phyloP scores from a whole-genome alignment of 1,140 invertebrate genomes.

The Ceratina australensis region DNA sequence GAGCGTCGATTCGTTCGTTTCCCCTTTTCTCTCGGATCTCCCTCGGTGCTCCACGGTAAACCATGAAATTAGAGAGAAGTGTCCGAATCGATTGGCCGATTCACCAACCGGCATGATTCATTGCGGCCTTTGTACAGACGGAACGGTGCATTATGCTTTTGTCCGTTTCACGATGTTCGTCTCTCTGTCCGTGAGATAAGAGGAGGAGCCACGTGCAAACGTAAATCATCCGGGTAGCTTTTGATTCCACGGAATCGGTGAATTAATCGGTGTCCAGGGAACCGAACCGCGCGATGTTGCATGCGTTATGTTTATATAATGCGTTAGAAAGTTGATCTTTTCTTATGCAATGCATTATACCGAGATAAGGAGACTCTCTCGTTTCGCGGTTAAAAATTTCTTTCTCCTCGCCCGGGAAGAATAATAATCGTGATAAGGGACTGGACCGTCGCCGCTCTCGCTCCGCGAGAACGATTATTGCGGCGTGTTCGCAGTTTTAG shows the following conservation, averaged over 20 bases:
- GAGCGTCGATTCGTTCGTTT: neutral
- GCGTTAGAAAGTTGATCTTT: conserved; percentile 28
- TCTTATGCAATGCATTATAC: conserved; percentile 27
- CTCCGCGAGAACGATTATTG: neutral
- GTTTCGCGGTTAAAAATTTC: neutral
- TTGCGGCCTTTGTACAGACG: conserved; percentile 21
- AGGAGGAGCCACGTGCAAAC: neutral
- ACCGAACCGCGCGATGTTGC: neutral
- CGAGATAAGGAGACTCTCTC: neutral
- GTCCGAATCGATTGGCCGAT: conserved; percentile 48
- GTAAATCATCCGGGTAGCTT: conserved; percentile 10
- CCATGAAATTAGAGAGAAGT: conserved; percentile 58
- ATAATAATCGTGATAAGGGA: neutral
- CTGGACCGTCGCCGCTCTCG: neutral
- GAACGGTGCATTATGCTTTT: conserved; percentile 32
- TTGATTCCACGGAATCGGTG: neutral
- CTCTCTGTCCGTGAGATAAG: neutral
- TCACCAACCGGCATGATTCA: conserved; percentile 42
- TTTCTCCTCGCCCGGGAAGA: neutral
- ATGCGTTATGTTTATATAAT: conserved; percentile 14
- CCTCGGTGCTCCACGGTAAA: conserved; percentile 37
- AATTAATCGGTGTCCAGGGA: neutral
- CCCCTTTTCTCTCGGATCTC: neutral
- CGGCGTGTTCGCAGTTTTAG: too few relatives aligned
- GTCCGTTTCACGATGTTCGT: conserved; percentile 14